Conservation (phyloP, 2,113 vertebrate genomes). For the Albula goreensis region DNA sequence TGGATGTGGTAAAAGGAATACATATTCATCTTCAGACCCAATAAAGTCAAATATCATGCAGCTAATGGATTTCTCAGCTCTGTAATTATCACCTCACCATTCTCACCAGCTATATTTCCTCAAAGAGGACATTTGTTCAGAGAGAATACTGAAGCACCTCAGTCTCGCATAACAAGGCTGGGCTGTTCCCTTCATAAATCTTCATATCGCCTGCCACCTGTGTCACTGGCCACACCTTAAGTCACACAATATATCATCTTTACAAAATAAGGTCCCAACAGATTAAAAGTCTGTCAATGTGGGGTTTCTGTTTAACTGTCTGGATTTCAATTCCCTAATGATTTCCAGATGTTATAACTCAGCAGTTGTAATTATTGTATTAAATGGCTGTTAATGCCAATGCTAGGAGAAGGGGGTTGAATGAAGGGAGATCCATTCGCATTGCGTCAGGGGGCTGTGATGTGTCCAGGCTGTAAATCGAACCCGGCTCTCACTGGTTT, state of each 20-base stretch:
- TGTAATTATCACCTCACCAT: conserved; percentile 54
- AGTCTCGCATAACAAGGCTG: background rate
- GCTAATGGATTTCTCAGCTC: conserved; percentile 42
- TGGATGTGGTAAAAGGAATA: conserved; percentile 3
- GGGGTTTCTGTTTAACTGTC: background rate
- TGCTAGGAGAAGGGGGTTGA: background rate
- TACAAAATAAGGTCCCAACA: background rate
- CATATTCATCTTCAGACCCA: conserved; percentile 49
- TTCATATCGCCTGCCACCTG: conserved; percentile 50
- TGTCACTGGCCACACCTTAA: conserved; percentile 1
- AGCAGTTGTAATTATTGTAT: conserved; percentile 1
- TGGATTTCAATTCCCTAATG: background rate
- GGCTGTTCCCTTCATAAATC: conserved; percentile 38
- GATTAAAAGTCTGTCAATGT: background rate
- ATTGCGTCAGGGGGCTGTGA: background rate
- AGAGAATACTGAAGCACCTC: background rate
- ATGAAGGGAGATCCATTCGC: background rate
- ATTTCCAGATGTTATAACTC: background rate
- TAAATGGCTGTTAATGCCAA: background rate
- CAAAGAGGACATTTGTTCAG: conserved; percentile 45
- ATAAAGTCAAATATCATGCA: conserved; percentile 55
- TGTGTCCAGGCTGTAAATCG: background rate
- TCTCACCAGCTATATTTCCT: conserved; percentile 47
- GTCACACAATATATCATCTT: conserved; percentile 15
- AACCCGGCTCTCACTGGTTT: background rate